Base-by-base conservation (phyloP, 2,888 invertebrate species). In the Standfussiana lucernea region DNA sequence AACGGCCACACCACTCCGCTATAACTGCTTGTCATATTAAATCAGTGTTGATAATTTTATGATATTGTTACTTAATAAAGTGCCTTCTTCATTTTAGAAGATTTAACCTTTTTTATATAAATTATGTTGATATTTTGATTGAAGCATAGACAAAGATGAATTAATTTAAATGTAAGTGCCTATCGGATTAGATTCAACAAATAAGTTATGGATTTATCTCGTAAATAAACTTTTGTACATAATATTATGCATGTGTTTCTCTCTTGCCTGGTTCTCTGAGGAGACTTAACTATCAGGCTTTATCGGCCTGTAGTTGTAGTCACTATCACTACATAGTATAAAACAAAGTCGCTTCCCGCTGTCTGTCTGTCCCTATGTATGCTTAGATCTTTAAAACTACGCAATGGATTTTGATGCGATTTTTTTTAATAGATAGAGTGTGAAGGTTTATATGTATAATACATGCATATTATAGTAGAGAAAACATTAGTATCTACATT, bases 211-310 rank as follows among this genome's bases (percentile, higher is more conserved):
- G 35, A 24, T 71, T 35, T 35, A 40, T 35, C n/a, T 64, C 47
- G 28, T 59, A 7, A 82, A 83, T 86, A 77, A 71, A 71, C 1
- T 64, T 61, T 86, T 82, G 35, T 71, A 65, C 7, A 68, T 45
- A 62, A 62, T 65, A 28, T 18, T 42, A 32, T 11, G 0, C 0
- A 6, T 6, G 10, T 62, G 66, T 75, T 82, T 69, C 0, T 53
- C n/a, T 13, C 13, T 37, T 8, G 5, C 37, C 8, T 10, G 2
- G n/a, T 53, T n/a, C 1, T n/a, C 13, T n/a, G 53, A 53, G 11
- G n/a, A 53, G 11, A 53, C n/a, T 3, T n/a, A n/a, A 53, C 53
- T n/a, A 53, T 53, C 13, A n/a, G n/a, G 13, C 5, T 53, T n/a
- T 13, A 53, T n/a, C 13, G 1, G n/a, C n/a, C n/a, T n/a, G n/a